These are phyloP conservation scores for Indicator indicator DNA, from an alignment of 2,113 vertebrate species.

Conservation along the genomic window DNA sequence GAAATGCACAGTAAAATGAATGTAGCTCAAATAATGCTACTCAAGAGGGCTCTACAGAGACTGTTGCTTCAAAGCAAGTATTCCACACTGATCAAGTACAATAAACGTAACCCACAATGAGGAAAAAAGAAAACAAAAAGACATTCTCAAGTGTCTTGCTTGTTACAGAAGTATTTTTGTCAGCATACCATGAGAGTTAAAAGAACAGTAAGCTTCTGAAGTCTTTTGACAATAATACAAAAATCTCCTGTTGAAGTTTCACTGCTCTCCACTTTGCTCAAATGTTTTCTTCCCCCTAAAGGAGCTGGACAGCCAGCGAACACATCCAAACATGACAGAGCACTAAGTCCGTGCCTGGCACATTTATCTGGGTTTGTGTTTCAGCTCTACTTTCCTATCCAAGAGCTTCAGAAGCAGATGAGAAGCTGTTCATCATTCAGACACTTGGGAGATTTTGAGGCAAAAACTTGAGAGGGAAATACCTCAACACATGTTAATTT, in stretches of 20 bases:
- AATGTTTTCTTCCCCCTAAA: not conserved
- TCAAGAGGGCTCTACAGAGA: not conserved
- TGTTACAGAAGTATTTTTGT: not conserved
- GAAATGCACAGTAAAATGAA: not conserved
- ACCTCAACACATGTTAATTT: not conserved
- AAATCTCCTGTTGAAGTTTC: not conserved
- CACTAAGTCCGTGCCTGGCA: not conserved
- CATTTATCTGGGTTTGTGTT: not conserved
- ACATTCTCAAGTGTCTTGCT: not conserved
- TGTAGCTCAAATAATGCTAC: not conserved
- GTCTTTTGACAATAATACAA: not conserved
- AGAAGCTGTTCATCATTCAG: not conserved
- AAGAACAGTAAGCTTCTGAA: not conserved
- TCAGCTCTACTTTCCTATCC: not conserved
- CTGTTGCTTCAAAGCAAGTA: not conserved
- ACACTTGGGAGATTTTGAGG: not conserved
- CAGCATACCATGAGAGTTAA: not conserved
- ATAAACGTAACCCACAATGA: not conserved
- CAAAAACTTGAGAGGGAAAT: not conserved
- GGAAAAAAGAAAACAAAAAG: not conserved
- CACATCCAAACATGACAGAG: not conserved
- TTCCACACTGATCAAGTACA: not conserved
- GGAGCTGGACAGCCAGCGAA: not conserved
- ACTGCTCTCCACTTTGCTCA: not conserved
- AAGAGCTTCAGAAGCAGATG: not conserved